phyloP scores from a whole-genome alignment of 2,113 vertebrate species.

The Perca flavescens region DNA sequence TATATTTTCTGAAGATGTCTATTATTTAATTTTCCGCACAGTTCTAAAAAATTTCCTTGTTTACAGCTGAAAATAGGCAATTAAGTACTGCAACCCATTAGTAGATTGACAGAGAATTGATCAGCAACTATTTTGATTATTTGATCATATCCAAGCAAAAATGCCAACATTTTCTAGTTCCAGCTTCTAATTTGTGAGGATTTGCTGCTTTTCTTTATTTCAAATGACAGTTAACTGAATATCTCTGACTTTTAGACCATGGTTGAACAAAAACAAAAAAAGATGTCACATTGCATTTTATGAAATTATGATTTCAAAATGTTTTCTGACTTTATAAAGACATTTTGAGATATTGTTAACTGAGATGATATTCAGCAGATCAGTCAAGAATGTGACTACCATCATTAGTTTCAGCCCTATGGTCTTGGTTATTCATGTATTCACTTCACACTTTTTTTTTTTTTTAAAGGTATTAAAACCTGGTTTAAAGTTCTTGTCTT shows the following conservation, averaged over 20 bases:
- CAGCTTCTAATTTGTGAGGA: neutral
- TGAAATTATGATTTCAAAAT: neutral
- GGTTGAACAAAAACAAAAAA: neutral
- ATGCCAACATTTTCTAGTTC: neutral
- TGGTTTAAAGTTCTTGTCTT: conserved; percentile 14
- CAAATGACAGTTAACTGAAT: neutral
- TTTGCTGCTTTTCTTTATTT: neutral
- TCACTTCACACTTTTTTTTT: neutral
- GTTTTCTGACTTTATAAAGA: neutral
- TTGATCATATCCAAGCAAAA: neutral
- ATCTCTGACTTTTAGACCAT: neutral
- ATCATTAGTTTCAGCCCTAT: neutral
- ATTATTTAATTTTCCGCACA: neutral
- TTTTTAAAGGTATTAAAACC: neutral
- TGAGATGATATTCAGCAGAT: neutral
- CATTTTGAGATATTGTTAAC: neutral
- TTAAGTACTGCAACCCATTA: neutral
- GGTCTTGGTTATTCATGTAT: neutral
- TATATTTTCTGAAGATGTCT: neutral
- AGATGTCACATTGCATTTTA: neutral
- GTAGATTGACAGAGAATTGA: neutral
- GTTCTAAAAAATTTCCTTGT: neutral
- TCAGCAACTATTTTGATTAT: neutral
- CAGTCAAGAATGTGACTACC: neutral
- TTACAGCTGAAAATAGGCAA: neutral